Percentiles rank a stretch among this genome's conserved stretches.
Conservation (phyloP, 2,113 vertebrate species). For the Nothoprocta perdicaria region DNA sequence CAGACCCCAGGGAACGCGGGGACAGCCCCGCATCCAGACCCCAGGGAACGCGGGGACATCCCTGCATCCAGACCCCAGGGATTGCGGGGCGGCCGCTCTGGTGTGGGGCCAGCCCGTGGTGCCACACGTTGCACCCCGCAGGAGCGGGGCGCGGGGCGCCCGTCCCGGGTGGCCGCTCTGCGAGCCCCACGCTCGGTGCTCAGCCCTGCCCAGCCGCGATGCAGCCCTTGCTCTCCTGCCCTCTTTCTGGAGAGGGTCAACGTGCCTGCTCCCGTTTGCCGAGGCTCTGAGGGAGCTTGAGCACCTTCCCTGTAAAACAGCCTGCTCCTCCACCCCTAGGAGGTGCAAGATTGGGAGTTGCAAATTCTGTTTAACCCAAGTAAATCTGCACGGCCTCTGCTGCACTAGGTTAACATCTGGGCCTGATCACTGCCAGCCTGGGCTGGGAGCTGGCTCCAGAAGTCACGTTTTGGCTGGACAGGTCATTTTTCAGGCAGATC, state of each 20-base stretch:
- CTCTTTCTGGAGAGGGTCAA: not conserved
- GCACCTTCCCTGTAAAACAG: not conserved
- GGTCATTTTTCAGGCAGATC: not conserved
- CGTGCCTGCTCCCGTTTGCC: rapidly evolving
- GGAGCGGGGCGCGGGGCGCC: too few species aligned
- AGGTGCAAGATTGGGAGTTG: not conserved
- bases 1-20: too few species aligned
- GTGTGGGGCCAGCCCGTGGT: too few species aligned
- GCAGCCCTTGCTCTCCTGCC: not conserved
- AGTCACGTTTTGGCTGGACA: not conserved
- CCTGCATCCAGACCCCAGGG: too few species aligned
- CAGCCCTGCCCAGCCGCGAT: not conserved
- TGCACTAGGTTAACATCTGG: rapidly evolving
- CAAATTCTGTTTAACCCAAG: not conserved
- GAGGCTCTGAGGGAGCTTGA: not conserved
- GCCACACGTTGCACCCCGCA: too few species aligned
- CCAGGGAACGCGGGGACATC: too few species aligned
- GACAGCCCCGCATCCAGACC: too few species aligned
- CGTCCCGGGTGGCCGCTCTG: rapidly evolving
- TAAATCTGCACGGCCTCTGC: not conserved
- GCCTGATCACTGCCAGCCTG: not conserved
- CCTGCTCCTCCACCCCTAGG: not conserved
- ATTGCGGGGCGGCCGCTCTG: too few species aligned
- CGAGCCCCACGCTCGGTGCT: not conserved
- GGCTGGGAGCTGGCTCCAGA: not conserved